Evolutionary conservation across 2,113 vertebrate species (phyloP).

Genomic region (Oxyruncus cristatus): DNA sequence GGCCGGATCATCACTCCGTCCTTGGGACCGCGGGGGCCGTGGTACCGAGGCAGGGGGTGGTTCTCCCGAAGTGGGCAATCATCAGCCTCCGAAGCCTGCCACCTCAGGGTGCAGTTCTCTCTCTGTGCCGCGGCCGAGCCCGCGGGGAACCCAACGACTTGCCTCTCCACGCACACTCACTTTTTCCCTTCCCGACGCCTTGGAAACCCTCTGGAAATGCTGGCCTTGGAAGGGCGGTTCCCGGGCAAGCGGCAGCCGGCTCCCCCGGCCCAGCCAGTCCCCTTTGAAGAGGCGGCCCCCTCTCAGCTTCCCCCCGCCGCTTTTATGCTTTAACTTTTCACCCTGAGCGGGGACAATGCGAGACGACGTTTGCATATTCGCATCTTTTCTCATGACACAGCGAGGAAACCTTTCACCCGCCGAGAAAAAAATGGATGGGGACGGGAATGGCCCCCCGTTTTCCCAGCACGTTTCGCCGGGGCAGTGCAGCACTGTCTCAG

Average conservation of each 20-base stretch:
- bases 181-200: background rate
- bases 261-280: background rate
- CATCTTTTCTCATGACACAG: slow-evolving; percentile 58
- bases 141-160: background rate
- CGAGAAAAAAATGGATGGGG: background rate
- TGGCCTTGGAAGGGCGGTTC: background rate
- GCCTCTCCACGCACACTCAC: background rate
- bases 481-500: background rate
- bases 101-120: background rate
- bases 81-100: background rate
- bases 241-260: background rate
- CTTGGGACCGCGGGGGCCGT: too few relatives aligned
- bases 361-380: slow-evolving; percentile 40
- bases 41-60: background rate
- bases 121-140: background rate
- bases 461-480: background rate
- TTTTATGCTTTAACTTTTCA: slow-evolving; percentile 70
- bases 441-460: background rate
- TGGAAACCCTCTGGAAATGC: background rate
- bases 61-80: background rate
- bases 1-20: background rate
- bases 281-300: slow-evolving; percentile 58
- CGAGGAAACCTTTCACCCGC: slow-evolving; percentile 6
- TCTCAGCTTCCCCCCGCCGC: background rate
- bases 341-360: slow-evolving; percentile 53